Percentiles rank a stretch among this genome's conserved stretches.
phyloP scores from a whole-genome alignment of 2,113 vertebrate species.

The Sclerurus mexicanus region DNA sequence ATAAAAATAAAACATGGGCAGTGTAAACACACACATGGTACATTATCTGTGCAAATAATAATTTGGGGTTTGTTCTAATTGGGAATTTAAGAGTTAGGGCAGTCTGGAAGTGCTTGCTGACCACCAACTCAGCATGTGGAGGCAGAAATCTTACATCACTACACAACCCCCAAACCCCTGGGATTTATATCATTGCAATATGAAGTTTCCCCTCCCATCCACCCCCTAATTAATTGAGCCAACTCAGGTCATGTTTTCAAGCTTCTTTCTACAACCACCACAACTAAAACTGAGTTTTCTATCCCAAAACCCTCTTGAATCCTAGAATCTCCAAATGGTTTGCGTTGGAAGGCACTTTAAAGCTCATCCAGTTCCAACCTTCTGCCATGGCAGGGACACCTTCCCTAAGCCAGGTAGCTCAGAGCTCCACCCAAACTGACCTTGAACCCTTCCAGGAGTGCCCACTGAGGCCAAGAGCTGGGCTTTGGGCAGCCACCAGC shows the following conservation, averaged over 20 bases:
- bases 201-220: accelerated
- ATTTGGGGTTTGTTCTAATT: neutral
- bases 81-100: neutral
- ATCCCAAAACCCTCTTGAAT: neutral
- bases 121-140: neutral
- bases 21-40: neutral
- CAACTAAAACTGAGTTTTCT: neutral
- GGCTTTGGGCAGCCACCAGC: neutral
- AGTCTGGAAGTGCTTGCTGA: neutral
- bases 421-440: accelerated
- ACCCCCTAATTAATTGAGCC: too few species aligned
- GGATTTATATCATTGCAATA: neutral
- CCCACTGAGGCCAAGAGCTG: neutral
- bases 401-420: neutral
- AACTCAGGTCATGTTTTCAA: neutral
- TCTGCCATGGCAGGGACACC: neutral
- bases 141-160: neutral
- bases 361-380: neutral
- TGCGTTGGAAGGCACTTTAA: neutral
- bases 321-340: neutral
- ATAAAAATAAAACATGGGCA: slow-evolving; percentile 19
- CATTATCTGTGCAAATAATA: neutral
- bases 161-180: neutral
- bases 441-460: neutral
- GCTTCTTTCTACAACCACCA: neutral